These are phyloP conservation scores for Leptinotarsa juncta DNA, from an alignment of 2,888 invertebrate species.

Conservation along the genomic window DNA sequence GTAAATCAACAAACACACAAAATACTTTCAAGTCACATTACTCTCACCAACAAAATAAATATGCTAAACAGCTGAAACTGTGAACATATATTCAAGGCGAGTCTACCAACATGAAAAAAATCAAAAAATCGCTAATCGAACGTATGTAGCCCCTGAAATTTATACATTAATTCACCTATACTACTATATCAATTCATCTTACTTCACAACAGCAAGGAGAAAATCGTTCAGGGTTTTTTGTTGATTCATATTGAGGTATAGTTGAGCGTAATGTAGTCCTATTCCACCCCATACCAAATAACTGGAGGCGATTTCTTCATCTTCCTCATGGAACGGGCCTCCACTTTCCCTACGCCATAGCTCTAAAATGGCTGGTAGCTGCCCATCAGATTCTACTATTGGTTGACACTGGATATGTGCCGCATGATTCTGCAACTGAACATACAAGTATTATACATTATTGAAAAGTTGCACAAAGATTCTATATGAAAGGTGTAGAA, in stretches of 20 bases:
- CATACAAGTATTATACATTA: background rate
- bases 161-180: no score
- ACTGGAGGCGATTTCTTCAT: conserved; percentile 76
- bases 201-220: conserved; percentile 84
- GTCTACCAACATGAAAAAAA: no score
- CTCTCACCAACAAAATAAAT: no score
- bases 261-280: conserved; percentile 76
- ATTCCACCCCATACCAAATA: conserved; percentile 79
- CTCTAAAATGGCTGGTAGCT: conserved; percentile 76
- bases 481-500: no score
- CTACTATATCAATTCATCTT: conserved; percentile 60
- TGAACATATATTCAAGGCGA: no score
- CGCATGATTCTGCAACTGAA: conserved; percentile 50
- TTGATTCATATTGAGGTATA: conserved; percentile 76
- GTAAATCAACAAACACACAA: no score
- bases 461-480: no score
- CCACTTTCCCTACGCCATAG: conserved; percentile 71
- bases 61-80: no score
- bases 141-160: no score
- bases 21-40: no score
- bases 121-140: no score
- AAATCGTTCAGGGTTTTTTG: conserved; percentile 82
- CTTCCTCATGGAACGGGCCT: conserved; percentile 73
- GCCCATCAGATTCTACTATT: conserved; percentile 73
- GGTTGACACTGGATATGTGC: conserved; percentile 72